A percentile compares a stretch with the other conserved stretches of the same genome.
Evolutionary conservation across 2,113 vertebrate genomes (phyloP).

Genomic region (Oreotragus oreotragus): DNA sequence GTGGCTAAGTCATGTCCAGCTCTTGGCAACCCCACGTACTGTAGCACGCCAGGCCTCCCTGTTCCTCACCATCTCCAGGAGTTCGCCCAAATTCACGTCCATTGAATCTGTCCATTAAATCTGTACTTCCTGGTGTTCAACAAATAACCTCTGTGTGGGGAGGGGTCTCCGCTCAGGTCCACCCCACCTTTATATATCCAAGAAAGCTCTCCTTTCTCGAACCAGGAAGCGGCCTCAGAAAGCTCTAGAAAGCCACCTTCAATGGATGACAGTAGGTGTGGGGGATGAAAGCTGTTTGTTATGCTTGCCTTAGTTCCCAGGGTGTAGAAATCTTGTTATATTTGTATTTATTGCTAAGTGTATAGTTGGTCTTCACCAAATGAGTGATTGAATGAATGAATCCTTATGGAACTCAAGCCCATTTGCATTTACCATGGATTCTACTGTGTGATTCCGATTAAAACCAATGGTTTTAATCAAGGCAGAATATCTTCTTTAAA

Average conservation of each 20-base stretch:
- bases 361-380: neutral
- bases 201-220: neutral
- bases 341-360: neutral
- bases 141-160: neutral
- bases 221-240: neutral
- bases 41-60: neutral
- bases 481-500: constrained; percentile 64
- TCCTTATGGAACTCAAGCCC: neutral
- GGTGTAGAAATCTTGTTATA: neutral
- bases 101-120: neutral
- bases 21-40: neutral
- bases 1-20: neutral
- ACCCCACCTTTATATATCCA: neutral
- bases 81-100: neutral
- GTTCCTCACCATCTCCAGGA: neutral
- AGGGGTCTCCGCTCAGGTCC: neutral
- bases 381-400: neutral
- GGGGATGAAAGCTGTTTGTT: neutral
- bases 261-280: neutral
- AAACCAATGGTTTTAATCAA: constrained; percentile 62
- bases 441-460: constrained; percentile 26
- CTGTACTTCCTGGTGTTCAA: neutral
- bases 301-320: neutral
- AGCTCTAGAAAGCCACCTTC: neutral
- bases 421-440: neutral